phyloP scores from a whole-genome alignment of 2,113 vertebrate species.

The Suricata suricatta region DNA sequence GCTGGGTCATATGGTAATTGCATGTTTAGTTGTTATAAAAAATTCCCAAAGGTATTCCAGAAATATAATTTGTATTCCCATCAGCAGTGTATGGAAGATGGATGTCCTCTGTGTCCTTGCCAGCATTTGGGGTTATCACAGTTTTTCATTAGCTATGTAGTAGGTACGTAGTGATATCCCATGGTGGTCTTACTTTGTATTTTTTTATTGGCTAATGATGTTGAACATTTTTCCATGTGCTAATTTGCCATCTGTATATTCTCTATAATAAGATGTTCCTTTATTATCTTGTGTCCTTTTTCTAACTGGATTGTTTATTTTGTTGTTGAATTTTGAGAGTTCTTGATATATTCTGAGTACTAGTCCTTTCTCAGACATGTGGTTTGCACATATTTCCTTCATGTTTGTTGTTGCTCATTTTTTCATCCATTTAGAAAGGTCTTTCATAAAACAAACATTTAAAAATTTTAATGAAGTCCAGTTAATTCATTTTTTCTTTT shows the following conservation, averaged over 20 bases:
- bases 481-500: slow-evolving; percentile 19
- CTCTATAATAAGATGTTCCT: not conserved
- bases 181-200: not conserved
- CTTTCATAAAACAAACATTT: not conserved
- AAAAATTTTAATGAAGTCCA: not conserved
- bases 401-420: not conserved
- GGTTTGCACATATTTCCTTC: not conserved
- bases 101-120: not conserved
- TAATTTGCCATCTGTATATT: not conserved
- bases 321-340: not conserved
- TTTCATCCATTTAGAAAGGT: not conserved
- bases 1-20: not conserved
- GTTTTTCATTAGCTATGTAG: not conserved
- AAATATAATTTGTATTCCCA: not conserved
- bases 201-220: not conserved
- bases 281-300: not conserved
- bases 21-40: not conserved
- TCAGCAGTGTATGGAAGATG: not conserved
- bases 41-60: not conserved
- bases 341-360: not conserved
- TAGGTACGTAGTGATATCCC: not conserved
- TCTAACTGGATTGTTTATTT: not conserved
- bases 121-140: not conserved
- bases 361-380: not conserved
- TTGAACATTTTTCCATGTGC: not conserved